Evolutionary conservation across 2,113 vertebrate genomes (phyloP), one percentile per base, ranked within the genome.

Genomic region (Oryzias curvinotus): DNA sequence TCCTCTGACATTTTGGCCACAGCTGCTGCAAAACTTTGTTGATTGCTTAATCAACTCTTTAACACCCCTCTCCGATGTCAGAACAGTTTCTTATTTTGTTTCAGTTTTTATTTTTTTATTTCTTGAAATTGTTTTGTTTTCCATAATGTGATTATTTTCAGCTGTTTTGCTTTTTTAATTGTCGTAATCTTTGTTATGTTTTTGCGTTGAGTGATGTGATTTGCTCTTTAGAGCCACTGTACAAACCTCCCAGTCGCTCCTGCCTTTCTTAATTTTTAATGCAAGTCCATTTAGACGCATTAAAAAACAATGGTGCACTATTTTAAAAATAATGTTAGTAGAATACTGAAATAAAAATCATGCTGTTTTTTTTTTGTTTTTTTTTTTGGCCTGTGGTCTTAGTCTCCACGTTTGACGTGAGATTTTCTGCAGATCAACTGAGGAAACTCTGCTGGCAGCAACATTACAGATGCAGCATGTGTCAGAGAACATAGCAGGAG

Each of bases 201-300:
- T 36, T 36, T 36, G 30, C 8, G 7, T 36, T 7, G 30, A 36
- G 6, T 28, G 26, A 28, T 28, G 30, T 36, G 30, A 36, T 36
- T 36, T 36, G 30, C 30, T 36, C 30, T 36, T 36, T 8, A 10
- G 30, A 8, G 7, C 30, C 30, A 36, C 8, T 8, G 7, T 36
- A 36, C 55, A 56, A 65, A 79, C 74, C 56, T 54, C 57, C 46
- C 50, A 23, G 65, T 68, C 74, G 54, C 75, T 56, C 17, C 62
- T 58, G 51, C n/a, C 25, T 56, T 70, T 47, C 65, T 74, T 62
- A 3, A 53, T 72, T 70, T 65, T 51, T 68, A 73, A 67, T 62
- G 43, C 17, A 54, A 52, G 66, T 59, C 61, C 60, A 61, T 55
- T 65, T n/a, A 46, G 45, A 75, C 15, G 46, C 58, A 26, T 51